Conservation (phyloP, 2,888 invertebrate species). For the Gerosis bhagava region DNA sequence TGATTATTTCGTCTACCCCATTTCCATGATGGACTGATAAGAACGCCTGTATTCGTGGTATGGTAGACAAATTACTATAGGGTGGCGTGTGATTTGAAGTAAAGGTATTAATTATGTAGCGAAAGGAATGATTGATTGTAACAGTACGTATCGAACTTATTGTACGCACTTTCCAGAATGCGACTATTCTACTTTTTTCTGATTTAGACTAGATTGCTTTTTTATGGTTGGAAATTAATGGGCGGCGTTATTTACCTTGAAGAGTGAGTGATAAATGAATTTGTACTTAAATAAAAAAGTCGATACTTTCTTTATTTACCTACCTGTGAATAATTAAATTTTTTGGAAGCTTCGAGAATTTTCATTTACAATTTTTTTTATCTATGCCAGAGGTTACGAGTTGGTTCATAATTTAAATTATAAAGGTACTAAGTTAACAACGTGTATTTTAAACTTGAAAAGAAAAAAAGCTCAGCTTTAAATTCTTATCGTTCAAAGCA, state of each 20-base stretch:
- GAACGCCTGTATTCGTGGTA: conserved; percentile 56
- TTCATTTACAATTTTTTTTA: no score
- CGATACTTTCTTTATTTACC: not conserved
- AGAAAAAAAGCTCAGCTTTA: no score
- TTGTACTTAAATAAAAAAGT: not conserved
- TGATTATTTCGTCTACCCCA: conserved; percentile 69
- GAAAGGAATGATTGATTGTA: conserved; percentile 69
- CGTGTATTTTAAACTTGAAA: no score
- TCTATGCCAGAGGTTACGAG: no score
- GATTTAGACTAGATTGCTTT: conserved; percentile 25
- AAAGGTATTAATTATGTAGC: conserved; percentile 70
- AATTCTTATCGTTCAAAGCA: no score
- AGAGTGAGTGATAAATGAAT: conserved; percentile 17
- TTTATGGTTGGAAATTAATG: conserved; percentile 18
- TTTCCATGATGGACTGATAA: conserved; percentile 72
- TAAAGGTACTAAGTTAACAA: no score
- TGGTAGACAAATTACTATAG: conserved; percentile 64
- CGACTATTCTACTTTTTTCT: conserved; percentile 14
- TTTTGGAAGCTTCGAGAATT: no score
- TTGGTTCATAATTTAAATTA: no score
- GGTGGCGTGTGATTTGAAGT: conserved; percentile 51
- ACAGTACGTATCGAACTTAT: conserved; percentile 43
- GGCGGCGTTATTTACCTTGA: conserved; percentile 12
- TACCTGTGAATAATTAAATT: no score
- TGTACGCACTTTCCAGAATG: conserved; percentile 23